Evolutionary conservation across 2,797 vertebrate species (phyloP), one percentile per base, ranked within the genome.

Genomic region (Eutrigla gurnardus): DNA sequence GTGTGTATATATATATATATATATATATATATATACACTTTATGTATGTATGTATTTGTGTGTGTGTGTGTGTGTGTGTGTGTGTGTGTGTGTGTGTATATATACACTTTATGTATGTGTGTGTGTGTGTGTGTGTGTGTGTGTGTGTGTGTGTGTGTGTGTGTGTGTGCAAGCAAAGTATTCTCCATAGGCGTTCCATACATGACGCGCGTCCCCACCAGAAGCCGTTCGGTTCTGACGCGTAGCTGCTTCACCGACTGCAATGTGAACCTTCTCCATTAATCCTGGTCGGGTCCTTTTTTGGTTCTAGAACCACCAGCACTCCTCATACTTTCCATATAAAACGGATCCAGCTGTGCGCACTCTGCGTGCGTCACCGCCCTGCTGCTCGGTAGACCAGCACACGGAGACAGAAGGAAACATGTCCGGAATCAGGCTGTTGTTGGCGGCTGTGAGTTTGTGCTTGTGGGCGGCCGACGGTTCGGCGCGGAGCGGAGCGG

Each of bases 281-380:
- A 77, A 78, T 73, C 17, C 53, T 6, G 71, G 81, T 68, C 43
- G 12, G 57, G 58, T 71, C 43, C 49, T 39, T 25, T 25, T 25
- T 25, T 25, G 53, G 55, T 68, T 63, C 39, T 42, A 64, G 17
- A 57, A 39, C 50, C 40, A 6, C n/a, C 25, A 3, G 59, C 70
- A 59, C 55, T 62, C 42, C 76, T 87, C 86, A 84, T 49, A 91
- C 55, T 93, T 94, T 93, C 94, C 93, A 92, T 81, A 94, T 93
- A 90, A 92, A 94, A 65, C 74, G 35, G 66, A 78, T 75, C 90
- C 88, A 85, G 86, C 81, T 88, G 86, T 67, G 84, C 79, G 78
- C 66, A 46, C 57, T 55, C 61, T 33, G 85, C 85, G 83, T 80
- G 75, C 89, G 90, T 88, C 86, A 50, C 65, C n/a, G 46, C 70